Evolutionary conservation across 2,797 vertebrate species (phyloP).

Genomic region (Gobionotothen gibberifrons): DNA sequence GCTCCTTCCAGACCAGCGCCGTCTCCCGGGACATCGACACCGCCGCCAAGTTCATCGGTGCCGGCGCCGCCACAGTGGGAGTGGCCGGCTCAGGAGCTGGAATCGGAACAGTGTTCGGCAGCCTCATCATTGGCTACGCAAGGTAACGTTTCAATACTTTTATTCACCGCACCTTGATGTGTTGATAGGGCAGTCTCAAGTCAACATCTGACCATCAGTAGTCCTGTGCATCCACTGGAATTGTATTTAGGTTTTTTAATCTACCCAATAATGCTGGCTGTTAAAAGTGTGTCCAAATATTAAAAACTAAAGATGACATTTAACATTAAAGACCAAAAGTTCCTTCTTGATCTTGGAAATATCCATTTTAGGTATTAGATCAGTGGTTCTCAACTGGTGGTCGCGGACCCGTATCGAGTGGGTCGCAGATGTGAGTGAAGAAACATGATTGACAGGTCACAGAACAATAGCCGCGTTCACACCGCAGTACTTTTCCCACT

Average conservation of each 20-base stretch:
- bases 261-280: too few species aligned
- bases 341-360: background rate
- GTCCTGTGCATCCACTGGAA: too few species aligned
- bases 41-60: slow-evolving; percentile 96
- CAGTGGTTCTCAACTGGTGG: too few species aligned
- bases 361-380: background rate
- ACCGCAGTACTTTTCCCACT: too few species aligned
- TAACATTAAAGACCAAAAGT: background rate
- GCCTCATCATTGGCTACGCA: slow-evolving; percentile 96
- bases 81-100: slow-evolving; percentile 96
- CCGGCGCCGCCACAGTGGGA: slow-evolving; percentile 95
- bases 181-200: background rate
- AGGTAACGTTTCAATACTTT: slow-evolving; percentile 77
- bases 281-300: too few species aligned
- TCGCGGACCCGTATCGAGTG: too few species aligned
- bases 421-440: too few species aligned
- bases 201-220: too few species aligned
- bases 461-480: too few species aligned
- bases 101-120: slow-evolving; percentile 95
- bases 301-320: background rate
- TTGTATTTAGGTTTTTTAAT: too few species aligned
- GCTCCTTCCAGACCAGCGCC: slow-evolving; percentile 88
- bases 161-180: background rate
- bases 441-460: too few species aligned
- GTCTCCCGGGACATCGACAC: slow-evolving; percentile 92